These are phyloP conservation scores for Gnathonemus longibarbis DNA, from an alignment of 2,113 vertebrate genomes.

Conservation along the genomic window DNA sequence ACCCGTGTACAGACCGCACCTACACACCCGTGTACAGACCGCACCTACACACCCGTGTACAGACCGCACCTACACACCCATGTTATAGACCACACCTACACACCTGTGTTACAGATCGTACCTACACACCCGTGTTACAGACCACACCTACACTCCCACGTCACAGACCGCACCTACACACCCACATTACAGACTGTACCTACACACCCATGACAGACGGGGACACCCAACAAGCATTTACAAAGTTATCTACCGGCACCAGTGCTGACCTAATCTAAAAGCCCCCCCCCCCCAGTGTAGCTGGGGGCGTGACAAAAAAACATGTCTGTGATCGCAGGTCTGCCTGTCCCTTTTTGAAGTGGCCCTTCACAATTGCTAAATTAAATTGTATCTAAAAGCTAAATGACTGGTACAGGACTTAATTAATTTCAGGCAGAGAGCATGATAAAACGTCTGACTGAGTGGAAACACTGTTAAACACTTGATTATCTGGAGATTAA, in stretches of 20 bases:
- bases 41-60: neutral
- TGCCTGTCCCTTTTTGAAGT: conserved; percentile 15
- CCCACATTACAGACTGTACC: neutral
- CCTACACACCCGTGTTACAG: neutral
- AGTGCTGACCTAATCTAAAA: neutral
- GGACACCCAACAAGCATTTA: neutral
- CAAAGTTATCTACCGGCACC: neutral
- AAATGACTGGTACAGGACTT: conserved; percentile 34
- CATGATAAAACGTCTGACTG: conserved; percentile 36
- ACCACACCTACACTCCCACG: neutral
- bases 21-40: neutral
- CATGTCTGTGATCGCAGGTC: neutral
- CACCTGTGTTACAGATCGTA: neutral
- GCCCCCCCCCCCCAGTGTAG: neutral
- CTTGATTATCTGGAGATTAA: conserved; percentile 44
- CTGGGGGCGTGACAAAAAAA: neutral
- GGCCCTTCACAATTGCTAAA: conserved; percentile 26
- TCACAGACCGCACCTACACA: neutral
- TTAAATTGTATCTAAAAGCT: conserved; percentile 33
- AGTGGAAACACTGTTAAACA: conserved; percentile 17
- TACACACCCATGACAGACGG: neutral
- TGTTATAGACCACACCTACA: neutral
- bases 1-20: neutral
- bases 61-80: neutral
- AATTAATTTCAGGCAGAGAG: conserved; percentile 45